A percentile compares a stretch with the other conserved stretches of the same genome.
Evolutionary conservation across 1,140 invertebrate species (phyloP).

Genomic region (Drosophila kohkoa): DNA sequence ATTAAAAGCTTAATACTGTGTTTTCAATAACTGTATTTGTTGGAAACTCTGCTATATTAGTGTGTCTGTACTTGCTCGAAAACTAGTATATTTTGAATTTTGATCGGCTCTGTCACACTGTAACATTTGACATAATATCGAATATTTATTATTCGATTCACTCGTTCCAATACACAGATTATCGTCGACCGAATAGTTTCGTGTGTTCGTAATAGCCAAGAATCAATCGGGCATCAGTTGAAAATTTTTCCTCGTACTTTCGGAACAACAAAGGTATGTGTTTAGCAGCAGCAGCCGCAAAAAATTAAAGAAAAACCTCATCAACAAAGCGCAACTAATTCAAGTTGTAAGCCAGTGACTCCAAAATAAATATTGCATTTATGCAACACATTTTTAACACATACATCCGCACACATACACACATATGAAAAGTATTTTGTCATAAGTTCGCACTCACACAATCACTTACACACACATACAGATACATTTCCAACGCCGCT

Average conservation of each 20-base stretch:
- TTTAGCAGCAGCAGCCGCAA: constrained; percentile 42
- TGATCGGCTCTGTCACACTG: no score
- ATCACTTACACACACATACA: constrained; percentile 25
- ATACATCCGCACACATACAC: constrained; percentile 40
- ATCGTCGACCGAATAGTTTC: constrained; percentile 37
- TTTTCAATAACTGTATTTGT: not conserved
- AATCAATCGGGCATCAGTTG: constrained; percentile 64
- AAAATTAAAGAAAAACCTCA: constrained; percentile 20
- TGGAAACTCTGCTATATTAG: constrained; percentile 54
- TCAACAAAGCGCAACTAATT: constrained; percentile 49
- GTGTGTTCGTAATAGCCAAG: constrained; percentile 60
- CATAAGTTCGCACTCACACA: constrained; percentile 47
- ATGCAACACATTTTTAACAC: constrained; percentile 48
- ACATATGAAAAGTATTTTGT: constrained; percentile 56
- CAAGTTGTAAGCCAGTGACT: constrained; percentile 65
- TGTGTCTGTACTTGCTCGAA: not conserved
- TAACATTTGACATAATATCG: constrained; percentile 40
- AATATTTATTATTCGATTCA: constrained; percentile 31
- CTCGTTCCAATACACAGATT: constrained; percentile 36
- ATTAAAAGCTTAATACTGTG: no score
- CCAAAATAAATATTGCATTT: constrained; percentile 39
- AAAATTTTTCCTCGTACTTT: constrained; percentile 77
- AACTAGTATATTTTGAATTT: no score
- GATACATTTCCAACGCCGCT: constrained; percentile 55
- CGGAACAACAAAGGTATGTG: constrained; percentile 78